Base-by-base conservation (phyloP, 2,888 invertebrate genomes). In the Lasioglossum morio region DNA sequence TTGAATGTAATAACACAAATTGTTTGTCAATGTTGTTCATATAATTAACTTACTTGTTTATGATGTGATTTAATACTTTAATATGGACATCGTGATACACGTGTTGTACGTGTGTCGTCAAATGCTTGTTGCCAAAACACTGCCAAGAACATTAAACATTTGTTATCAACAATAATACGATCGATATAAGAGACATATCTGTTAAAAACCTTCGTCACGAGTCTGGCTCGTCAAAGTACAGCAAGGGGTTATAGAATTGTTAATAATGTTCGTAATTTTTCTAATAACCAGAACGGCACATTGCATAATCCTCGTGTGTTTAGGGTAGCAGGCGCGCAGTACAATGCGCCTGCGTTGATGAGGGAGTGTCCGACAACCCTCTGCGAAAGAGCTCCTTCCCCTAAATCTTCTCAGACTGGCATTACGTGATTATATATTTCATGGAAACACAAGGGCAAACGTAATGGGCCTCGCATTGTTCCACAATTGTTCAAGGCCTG, bases 341-440 rank as follows among this genome's bases (percentile, higher is more conserved):
- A 86, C 80, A 90, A 90, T 86, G 85, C 84, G 91, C 88, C 70
- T 83, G 81, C 83, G 85, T 66, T 37, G 82, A 73, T 34, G 79
- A 87, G 84, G 85, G 88, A 88, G 88, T 88, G 88, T 86, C 88
- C 85, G 87, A 82, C 85, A 83, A 81, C 87, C 79, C 87, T 86
- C 86, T 82, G 27, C 85, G 82, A 84, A 83, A 84, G 84, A 81
- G 80, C 83, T 80, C 80, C 82, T 84, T 88, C 83, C 87, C 87
- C 87, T 90, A 88, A 89, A 90, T 88, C 89, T 89, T 89, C 90
- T 89, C 89, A 87, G 89, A 78, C 89, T 84, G 88, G 90, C 89
- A 92, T 93, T 92, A 91, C 92, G 92, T 93, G 93, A 94, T 94
- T 93, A 93, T 91, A 92, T 92, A 92, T 94, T 92, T 89, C 92